Base-by-base conservation (phyloP, 2,113 vertebrate species). In the Atherinomorus stipes region DNA sequence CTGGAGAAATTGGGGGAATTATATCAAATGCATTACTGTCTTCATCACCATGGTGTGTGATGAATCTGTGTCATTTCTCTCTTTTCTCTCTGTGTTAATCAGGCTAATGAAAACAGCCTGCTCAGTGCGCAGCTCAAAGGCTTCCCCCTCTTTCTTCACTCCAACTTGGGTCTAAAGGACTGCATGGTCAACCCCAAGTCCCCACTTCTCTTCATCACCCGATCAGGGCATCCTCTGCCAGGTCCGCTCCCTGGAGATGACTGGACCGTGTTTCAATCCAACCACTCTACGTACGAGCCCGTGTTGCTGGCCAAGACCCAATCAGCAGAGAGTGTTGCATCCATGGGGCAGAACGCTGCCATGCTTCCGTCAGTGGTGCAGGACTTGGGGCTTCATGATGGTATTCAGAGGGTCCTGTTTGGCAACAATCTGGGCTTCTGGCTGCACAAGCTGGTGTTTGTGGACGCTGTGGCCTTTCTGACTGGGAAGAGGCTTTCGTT, bases 61-160 rank as follows among this genome's bases (percentile, higher is more conserved):
- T 83, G 53, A 87, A 73, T 86, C 42, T 74, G 49, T 81, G 71
- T 81, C 62, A 68, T 77, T 80, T 80, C 26, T 82, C 60, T 75
- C 31, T 78, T 58, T 78, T 58, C 40, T 79, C 59, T 77, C 37
- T 71, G 45, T 77, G 59, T 81, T 57, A 21, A 78, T 52, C 78
- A 98, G 97, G 98, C 98, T 84, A 99, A 99, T 0, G 97, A 99
- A 91, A 99, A 99, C 94, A 99, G 98, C 88, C 93, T 99, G 79
- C 93, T 98, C 84, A 99, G 97, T 0, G 98, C 98, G 0, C 98
- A 99, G 92, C 95, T 99, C 85, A 99, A 99, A 90, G 98, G 98
- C 72, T 99, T 99, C 85, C 98, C 98, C 1, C 95, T 99, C 68
- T 98, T 97, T 80, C 96, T 99, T 23, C 98, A 98, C 89, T 98